Evolutionary conservation across 2,888 invertebrate genomes (phyloP).

Genomic region (Drosophila vallismaia): DNA sequence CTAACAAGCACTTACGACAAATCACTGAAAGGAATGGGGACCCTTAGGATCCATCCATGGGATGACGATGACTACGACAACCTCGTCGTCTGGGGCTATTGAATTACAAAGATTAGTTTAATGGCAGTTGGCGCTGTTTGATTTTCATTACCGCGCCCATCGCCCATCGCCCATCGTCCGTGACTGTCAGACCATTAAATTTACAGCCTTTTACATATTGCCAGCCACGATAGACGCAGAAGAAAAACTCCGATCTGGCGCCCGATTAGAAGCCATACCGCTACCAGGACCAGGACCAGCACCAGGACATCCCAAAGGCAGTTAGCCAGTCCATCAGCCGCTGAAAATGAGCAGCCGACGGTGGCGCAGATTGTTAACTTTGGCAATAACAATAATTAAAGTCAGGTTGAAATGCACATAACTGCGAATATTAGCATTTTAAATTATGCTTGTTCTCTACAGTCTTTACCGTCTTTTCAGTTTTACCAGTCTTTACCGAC

Average conservation of each 20-base stretch:
- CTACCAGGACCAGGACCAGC: not conserved
- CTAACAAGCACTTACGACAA: conserved; percentile 63
- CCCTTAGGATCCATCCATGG: conserved; percentile 10
- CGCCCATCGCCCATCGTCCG: conserved; percentile 41
- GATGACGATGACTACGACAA: conserved; percentile 47
- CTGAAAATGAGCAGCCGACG: conserved; percentile 60
- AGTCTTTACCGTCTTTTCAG: conserved; percentile 3
- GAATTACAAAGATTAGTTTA: conserved; percentile 81
- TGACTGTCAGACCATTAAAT: conserved; percentile 70
- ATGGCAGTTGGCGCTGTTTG: conserved; percentile 81
- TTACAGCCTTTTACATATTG: conserved; percentile 77
- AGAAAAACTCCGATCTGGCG: conserved; percentile 34
- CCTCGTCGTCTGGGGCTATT: conserved; percentile 62
- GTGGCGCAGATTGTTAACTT: conserved; percentile 80
- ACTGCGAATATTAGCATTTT: conserved; percentile 81
- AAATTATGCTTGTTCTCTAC: conserved; percentile 76
- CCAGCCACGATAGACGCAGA: conserved; percentile 7
- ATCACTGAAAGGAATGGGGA: conserved; percentile 48
- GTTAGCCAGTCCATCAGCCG: conserved; percentile 69
- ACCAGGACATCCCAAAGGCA: conserved; percentile 45
- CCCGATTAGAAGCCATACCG: conserved; percentile 60
- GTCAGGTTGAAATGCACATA: conserved; percentile 81
- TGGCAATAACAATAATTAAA: conserved; percentile 83
- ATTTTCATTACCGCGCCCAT: conserved; percentile 70
- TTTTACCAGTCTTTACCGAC: not conserved